Percentiles rank a stretch among this genome's conserved stretches.
Conservation (phyloP, 2,888 invertebrate species). For the Melanchra persicariae region DNA sequence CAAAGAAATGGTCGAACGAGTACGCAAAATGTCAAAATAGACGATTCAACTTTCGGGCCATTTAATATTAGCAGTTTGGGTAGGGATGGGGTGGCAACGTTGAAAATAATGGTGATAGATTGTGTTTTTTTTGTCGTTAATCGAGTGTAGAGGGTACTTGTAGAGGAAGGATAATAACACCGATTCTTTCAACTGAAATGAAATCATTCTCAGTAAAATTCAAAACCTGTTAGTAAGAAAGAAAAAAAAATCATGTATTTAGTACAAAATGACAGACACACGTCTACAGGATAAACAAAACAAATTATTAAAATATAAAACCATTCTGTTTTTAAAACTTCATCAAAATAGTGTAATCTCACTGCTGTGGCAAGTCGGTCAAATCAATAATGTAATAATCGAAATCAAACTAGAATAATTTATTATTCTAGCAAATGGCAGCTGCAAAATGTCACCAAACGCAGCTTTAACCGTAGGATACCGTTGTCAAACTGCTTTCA, state of each 20-base stretch:
- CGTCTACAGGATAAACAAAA: too few species aligned
- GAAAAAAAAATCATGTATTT: too few species aligned
- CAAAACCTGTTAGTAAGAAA: too few species aligned
- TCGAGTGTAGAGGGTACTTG: background rate
- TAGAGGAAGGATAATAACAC: background rate
- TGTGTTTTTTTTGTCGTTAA: constrained; percentile 36
- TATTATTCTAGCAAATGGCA: background rate
- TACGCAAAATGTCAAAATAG: constrained; percentile 56
- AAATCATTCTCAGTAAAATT: background rate
- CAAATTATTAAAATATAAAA: too few species aligned
- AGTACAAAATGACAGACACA: too few species aligned
- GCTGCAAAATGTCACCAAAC: background rate
- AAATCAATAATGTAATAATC: too few species aligned
- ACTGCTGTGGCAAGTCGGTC: too few species aligned
- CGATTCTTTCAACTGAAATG: background rate
- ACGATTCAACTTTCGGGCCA: constrained; percentile 48
- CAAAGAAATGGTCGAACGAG: constrained; percentile 53
- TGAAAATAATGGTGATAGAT: constrained; percentile 45
- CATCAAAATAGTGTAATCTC: too few species aligned
- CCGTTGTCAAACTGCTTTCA: background rate
- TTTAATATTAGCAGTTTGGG: constrained; percentile 50
- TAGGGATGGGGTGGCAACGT: constrained; percentile 16
- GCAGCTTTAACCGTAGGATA: background rate
- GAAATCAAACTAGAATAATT: background rate
- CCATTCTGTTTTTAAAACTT: too few species aligned